Evolutionary conservation across 2,113 vertebrate genomes (phyloP).

Genomic region (Nyctibius bracteatus): DNA sequence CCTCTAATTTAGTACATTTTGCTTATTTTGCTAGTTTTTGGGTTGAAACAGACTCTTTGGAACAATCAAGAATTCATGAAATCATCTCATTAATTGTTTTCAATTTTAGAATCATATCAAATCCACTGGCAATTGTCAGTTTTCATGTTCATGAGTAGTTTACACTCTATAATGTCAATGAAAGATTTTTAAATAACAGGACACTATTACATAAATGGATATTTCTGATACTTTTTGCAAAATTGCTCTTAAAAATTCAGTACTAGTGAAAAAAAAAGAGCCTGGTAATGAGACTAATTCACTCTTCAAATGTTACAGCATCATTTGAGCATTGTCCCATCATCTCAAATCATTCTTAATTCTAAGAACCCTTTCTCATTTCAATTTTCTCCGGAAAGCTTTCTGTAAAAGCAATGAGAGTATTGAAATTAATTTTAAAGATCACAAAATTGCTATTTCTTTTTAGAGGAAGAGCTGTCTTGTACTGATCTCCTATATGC

Average conservation of each 20-base stretch:
- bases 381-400: conserved; percentile 19
- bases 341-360: not conserved
- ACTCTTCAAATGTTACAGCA: conserved; percentile 1
- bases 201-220: not conserved
- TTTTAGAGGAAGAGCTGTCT: conserved; percentile 31
- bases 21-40: not conserved
- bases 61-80: not conserved
- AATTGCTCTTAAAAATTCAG: not conserved
- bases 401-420: not conserved
- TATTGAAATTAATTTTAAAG: conserved; percentile 43
- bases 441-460: conserved; percentile 20
- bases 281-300: not conserved
- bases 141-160: not conserved
- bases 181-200: not conserved
- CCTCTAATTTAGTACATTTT: not conserved
- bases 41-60: not conserved
- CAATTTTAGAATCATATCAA: not conserved
- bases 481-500: not conserved
- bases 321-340: not conserved
- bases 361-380: not conserved
- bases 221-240: not conserved
- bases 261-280: not conserved
- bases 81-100: not conserved
- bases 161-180: not conserved
- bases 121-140: not conserved